Percentiles rank a stretch among this genome's conserved stretches.
These are phyloP conservation scores for Rotaria socialis DNA, from an alignment of 2,888 invertebrate genomes.

Conservation along the genomic window DNA sequence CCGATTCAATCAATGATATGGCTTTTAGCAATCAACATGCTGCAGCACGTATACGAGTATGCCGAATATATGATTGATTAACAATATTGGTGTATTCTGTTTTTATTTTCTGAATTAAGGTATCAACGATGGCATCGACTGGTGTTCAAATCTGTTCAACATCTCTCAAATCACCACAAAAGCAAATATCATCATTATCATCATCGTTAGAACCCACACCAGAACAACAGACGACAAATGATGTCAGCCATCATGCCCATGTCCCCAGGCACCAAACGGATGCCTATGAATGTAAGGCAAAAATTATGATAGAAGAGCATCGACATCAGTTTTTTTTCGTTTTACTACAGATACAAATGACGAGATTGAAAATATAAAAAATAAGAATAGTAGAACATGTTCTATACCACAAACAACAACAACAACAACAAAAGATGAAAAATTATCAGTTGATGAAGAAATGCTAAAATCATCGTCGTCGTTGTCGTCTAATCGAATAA, in stretches of 20 bases:
- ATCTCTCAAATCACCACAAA: not conserved
- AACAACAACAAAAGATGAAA: not conserved
- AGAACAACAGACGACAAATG: not conserved
- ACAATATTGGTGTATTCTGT: not conserved
- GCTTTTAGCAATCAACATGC: constrained; percentile 1
- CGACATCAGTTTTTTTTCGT: not conserved
- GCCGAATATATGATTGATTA: not conserved
- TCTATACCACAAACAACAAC: not conserved
- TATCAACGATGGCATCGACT: not conserved
- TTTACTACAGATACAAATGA: not conserved
- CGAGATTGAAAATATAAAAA: not conserved
- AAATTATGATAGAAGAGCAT: not conserved
- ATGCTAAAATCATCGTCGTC: not conserved
- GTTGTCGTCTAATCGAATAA: not conserved
- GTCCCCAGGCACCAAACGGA: not conserved
- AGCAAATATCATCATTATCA: not conserved
- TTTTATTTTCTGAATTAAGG: not conserved
- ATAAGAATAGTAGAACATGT: not conserved
- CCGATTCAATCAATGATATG: not conserved
- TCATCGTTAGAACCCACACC: not conserved
- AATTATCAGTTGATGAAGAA: not conserved
- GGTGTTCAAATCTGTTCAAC: not conserved
- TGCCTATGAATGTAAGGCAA: not conserved
- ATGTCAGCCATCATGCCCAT: not conserved
- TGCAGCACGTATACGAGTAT: not conserved